Conservation (phyloP, 2,888 invertebrate species). For the Drosophila algonquin region DNA sequence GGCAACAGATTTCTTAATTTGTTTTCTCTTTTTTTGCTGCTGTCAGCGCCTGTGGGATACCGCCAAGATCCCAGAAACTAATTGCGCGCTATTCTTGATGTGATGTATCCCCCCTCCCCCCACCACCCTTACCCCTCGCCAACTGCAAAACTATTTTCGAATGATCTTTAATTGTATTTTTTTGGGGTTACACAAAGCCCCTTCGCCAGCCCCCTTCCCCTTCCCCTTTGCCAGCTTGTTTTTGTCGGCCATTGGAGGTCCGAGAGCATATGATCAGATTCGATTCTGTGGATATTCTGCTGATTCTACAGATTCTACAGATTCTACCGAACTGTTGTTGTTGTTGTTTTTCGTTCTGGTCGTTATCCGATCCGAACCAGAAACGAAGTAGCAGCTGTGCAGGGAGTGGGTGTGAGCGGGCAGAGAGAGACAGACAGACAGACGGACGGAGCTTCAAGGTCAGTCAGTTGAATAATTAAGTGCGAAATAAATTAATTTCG, state of each 20-base stretch:
- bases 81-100: conserved; percentile 34
- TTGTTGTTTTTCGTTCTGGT: conserved; percentile 6
- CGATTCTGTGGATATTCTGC: conserved; percentile 39
- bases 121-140: neutral
- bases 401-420: conserved; percentile 7
- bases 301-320: conserved; percentile 23
- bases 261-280: conserved; percentile 48
- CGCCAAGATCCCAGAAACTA: neutral
- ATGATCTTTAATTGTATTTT: conserved; percentile 33
- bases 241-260: conserved; percentile 41
- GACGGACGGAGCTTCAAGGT: conserved; percentile 51
- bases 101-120: neutral
- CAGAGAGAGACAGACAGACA: conserved; percentile 5
- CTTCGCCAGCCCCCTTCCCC: neutral
- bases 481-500: conserved; percentile 74
- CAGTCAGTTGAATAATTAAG: conserved; percentile 75
- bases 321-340: conserved; percentile 7
- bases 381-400: conserved; percentile 31
- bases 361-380: conserved; percentile 66
- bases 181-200: conserved; percentile 22
- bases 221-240: conserved; percentile 1
- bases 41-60: conserved; percentile 28
- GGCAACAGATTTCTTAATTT: conserved; percentile 6
- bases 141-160: conserved; percentile 59
- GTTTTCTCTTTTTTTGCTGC: neutral